phyloP scores from a whole-genome alignment of 2,797 vertebrate genomes.

The Sorex maritimensis region DNA sequence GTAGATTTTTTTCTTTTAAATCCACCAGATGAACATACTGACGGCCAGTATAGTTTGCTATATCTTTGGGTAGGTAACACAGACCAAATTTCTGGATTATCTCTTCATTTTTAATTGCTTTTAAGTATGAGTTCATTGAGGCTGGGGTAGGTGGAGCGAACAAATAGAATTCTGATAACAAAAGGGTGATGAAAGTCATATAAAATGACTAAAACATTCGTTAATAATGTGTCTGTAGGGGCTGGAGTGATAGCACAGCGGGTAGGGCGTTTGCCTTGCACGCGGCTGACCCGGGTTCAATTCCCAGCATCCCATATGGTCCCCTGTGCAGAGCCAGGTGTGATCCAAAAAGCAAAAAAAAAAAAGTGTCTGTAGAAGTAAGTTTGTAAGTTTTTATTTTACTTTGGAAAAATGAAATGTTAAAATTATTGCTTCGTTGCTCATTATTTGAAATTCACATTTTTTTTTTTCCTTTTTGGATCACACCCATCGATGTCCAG shows the following conservation, averaged over 20 bases:
- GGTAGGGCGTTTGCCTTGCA: too few species aligned
- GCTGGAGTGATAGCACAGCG: too few species aligned
- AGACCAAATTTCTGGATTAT: conserved; percentile 21
- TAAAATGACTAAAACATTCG: not conserved
- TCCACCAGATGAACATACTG: not conserved
- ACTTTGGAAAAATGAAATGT: not conserved
- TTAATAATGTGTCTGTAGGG: not conserved
- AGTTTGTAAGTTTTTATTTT: not conserved
- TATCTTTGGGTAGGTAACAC: conserved; percentile 73
- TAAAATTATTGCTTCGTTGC: conserved; percentile 48
- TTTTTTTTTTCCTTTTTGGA: too few species aligned
- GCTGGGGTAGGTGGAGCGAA: not conserved
- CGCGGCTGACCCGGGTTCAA: too few species aligned
- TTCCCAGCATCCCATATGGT: too few species aligned
- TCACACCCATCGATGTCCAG: too few species aligned
- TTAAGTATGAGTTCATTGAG: conserved; percentile 15
- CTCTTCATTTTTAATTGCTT: conserved; percentile 47
- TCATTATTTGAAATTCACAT: conserved; percentile 2
- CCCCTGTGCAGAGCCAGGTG: too few species aligned
- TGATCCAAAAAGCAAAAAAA: too few species aligned
- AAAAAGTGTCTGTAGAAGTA: too few species aligned
- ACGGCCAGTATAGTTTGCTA: conserved; percentile 61
- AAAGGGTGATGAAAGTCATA: not conserved
- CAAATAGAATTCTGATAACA: conserved; percentile 54
- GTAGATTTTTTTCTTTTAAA: too few species aligned